Evolutionary conservation across 2,888 invertebrate species (phyloP).

Genomic region (Mythimna loreyi): DNA sequence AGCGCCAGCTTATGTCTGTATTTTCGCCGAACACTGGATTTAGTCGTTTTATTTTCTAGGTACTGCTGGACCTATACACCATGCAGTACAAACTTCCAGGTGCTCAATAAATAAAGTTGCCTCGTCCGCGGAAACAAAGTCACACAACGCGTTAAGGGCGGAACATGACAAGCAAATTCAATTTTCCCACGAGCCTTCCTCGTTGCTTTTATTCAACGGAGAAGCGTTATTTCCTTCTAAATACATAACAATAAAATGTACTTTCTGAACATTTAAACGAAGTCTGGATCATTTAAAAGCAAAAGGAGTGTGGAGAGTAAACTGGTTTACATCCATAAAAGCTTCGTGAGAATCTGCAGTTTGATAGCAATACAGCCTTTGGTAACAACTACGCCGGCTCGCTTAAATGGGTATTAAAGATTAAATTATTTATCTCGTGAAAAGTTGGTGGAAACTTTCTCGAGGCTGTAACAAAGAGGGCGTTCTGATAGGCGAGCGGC

Average conservation of each 20-base stretch:
- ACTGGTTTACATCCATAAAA: conserved; percentile 76
- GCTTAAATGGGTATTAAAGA: conserved; percentile 85
- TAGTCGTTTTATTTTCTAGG: conserved; percentile 42
- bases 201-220: conserved; percentile 62
- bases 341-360: conserved; percentile 75
- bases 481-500: conserved; percentile 70
- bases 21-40: conserved; percentile 35
- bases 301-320: conserved; percentile 67
- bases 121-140: conserved; percentile 55
- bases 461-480: conserved; percentile 80
- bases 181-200: conserved; percentile 62
- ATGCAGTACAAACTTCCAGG: conserved; percentile 32
- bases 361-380: conserved; percentile 76
- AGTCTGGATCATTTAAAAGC: conserved; percentile 63
- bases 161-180: conserved; percentile 65
- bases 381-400: conserved; percentile 75
- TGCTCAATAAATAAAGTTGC: conserved; percentile 54
- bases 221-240: conserved; percentile 64
- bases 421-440: conserved; percentile 85
- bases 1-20: conserved; percentile 33
- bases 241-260: conserved; percentile 67
- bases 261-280: conserved; percentile 61
- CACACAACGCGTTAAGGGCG: conserved; percentile 61
- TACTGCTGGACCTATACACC: conserved; percentile 9
- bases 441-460: conserved; percentile 81